A percentile compares a stretch with the other conserved stretches of the same genome.
Evolutionary conservation across 2,113 vertebrate genomes (phyloP).

Genomic region (Panurus biarmicus): DNA sequence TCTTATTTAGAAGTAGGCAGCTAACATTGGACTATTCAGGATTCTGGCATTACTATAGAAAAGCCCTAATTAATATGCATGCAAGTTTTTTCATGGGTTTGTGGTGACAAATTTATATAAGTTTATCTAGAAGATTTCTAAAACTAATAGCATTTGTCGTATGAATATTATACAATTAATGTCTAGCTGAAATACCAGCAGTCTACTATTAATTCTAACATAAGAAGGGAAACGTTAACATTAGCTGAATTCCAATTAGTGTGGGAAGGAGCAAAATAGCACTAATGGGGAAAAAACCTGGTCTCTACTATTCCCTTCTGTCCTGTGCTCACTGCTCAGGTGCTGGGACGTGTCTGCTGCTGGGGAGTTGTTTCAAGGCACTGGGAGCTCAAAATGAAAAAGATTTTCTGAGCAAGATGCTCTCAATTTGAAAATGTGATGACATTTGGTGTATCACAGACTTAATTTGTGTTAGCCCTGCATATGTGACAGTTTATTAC

Average conservation of each 20-base stretch:
- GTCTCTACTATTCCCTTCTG: background rate
- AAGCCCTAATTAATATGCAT: constrained; percentile 34
- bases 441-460: background rate
- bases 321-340: background rate
- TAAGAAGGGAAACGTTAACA: constrained; percentile 47
- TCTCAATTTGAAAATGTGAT: constrained; percentile 1
- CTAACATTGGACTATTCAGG: background rate
- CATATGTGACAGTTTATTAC: background rate
- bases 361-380: background rate
- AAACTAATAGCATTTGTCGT: constrained; percentile 54
- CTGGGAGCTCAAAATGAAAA: background rate
- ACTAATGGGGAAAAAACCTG: background rate
- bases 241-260: constrained; percentile 46
- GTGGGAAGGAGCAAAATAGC: constrained; percentile 19
- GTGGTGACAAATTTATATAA: constrained; percentile 61
- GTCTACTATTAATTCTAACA: constrained; percentile 58
- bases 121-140: constrained; percentile 58
- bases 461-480: constrained; percentile 15
- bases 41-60: constrained; percentile 7
- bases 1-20: constrained; percentile 6
- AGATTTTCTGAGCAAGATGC: background rate
- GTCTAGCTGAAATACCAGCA: constrained; percentile 48
- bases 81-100: constrained; percentile 28
- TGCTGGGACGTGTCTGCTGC: background rate
- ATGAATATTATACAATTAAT: constrained; percentile 56